Base-by-base conservation (phyloP, 37 sponge, comb jelly and placozoan genomes). In the Tethya wilhelma region DNA sequence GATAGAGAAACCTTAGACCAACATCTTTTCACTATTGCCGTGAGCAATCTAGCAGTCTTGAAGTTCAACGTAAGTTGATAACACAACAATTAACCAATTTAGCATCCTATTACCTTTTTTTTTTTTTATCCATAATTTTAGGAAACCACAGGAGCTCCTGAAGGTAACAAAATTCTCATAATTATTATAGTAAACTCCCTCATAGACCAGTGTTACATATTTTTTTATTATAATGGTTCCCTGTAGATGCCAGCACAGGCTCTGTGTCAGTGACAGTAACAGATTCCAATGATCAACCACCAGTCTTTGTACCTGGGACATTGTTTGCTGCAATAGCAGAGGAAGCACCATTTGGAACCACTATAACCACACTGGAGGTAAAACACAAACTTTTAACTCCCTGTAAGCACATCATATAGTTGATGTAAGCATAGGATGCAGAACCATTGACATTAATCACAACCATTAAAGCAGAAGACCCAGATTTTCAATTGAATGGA, bases 211-310 rank as follows among this genome's bases (percentile, higher is more conserved):
- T n/a, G 17, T 11, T 20, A 49, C 55, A 49, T 49, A 49, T 49
- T 49, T 11, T 26, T 8, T 62, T 62, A 25, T 25, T 9, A 8
- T 23, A 25, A 31, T 5, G 5, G 56, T 57, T 19, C 41, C 8
- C 6, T 69, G 41, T 31, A 81, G 82, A 8, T 71, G 67, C 78
- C 1, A 64, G 31, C 64, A 64, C 37, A 44, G 66, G 36, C 12
- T 29, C 66, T 30, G 62, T 81, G 29, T 22, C 38, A 38, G 77
- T 84, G 31, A 17, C 8, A 9, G 69, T 84, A 14, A 43, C 12
- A 25, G 85, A 84, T 67, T 59, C 42, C 63, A 75, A 75, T 67
- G 85, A 84, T 37, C 28, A 84, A 3, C 31, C 44, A 1, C 85
- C 85, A 55, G 56, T 39, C 29, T 84, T 84, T 42, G 57, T 71